Evolutionary conservation across 2,113 vertebrate species (phyloP).

Genomic region (Peucedramus taeniatus): DNA sequence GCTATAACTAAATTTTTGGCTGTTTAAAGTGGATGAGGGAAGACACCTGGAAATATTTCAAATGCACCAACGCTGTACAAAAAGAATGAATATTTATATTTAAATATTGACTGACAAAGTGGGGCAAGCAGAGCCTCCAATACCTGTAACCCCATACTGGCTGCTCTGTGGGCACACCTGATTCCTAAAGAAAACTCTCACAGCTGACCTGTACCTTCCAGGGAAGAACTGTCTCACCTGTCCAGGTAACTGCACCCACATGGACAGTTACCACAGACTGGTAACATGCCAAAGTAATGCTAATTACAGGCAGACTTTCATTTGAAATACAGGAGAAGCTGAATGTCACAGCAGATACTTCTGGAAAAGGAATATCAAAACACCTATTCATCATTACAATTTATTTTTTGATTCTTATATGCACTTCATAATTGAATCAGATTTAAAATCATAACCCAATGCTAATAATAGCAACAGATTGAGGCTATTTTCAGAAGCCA

Average conservation of each 20-base stretch:
- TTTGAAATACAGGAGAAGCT: background rate
- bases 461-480: background rate
- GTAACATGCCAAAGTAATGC: fast-evolving
- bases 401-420: background rate
- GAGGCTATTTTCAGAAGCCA: background rate
- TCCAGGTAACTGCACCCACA: background rate
- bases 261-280: background rate
- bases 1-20: fast-evolving
- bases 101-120: background rate
- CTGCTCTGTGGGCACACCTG: background rate
- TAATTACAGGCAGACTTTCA: background rate
- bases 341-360: background rate
- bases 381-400: background rate
- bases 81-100: background rate
- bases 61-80: fast-evolving
- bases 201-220: background rate
- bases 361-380: background rate
- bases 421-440: background rate
- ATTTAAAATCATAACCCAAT: background rate
- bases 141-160: fast-evolving
- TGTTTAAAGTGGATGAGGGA: background rate
- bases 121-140: background rate
- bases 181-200: background rate
- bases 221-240: background rate
- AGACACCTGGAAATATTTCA: background rate